Base-by-base conservation (phyloP, 2,888 invertebrate species). In the Xanthorhoe designata region DNA sequence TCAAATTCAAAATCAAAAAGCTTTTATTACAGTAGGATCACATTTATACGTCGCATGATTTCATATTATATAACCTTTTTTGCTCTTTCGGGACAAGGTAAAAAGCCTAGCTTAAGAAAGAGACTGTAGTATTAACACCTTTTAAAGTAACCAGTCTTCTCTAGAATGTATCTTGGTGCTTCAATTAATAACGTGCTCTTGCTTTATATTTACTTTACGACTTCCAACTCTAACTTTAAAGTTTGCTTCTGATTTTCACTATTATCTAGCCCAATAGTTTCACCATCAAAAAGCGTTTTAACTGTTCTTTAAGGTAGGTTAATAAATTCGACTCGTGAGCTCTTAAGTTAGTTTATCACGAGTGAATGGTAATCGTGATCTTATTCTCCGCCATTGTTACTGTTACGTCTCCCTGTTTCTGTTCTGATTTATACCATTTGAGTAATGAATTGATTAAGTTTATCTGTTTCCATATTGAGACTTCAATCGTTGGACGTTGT, bases 251-350 rank as follows among this genome's bases (percentile, higher is more conserved):
- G 2, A 24, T 18, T 24, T 8, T 42, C 9, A n/a, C 54, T 51
- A 38, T 29, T 19, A 55, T 49, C 50, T 15, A 50, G 24, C 38
- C 59, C 61, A 72, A 75, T 77, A 76, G 73, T 79, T 78, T 76
- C 78, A 79, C 81, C 82, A 80, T 80, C 80, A 83, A 84, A 83
- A 86, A 84, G 83, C 85, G 84, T 83, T 85, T 83, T 76, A 82
- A 80, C 81, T 80, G 78, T 78, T 86, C 83, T 84, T 84, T 83
- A 83, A 83, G 78, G 82, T 78, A 78, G 76, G 80, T 81, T 87
- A 88, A 90, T 90, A 91, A 89, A 89, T 86, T 83, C 80, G 71
- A 76, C 79, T 90, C 91, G 91, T 91, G 91, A 91, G 66, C 71
- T 78, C 77, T 77, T 79, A 77, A 76, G 87, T 80, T 78, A 78